Conservation (phyloP, 2,797 vertebrate genomes). For the Enteromius fasciolatus region DNA sequence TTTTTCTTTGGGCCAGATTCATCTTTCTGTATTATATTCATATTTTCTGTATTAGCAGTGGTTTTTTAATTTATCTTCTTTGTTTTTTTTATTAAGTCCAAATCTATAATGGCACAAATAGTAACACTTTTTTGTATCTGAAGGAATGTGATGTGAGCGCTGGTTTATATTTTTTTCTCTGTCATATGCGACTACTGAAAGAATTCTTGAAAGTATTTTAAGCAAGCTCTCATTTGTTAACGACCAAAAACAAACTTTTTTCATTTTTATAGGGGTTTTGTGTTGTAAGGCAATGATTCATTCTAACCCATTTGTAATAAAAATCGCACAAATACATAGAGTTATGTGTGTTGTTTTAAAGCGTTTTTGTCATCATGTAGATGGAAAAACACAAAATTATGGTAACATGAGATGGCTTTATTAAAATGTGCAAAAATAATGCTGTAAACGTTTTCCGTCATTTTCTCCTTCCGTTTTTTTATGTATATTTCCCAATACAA, state of each 20-base stretch:
- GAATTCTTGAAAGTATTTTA: background rate
- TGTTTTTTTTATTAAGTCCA: background rate
- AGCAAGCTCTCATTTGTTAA: conserved; percentile 25
- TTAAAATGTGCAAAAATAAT: conserved; percentile 68
- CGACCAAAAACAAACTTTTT: conserved; percentile 2
- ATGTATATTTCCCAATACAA: conserved; percentile 48
- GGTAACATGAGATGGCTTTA: conserved; percentile 59
- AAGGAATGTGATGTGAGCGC: background rate
- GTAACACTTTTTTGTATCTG: background rate
- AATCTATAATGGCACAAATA: background rate
- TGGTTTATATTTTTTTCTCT: background rate
- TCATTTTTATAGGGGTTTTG: background rate
- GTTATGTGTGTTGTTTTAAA: background rate
- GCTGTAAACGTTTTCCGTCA: conserved; percentile 62
- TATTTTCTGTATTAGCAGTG: background rate
- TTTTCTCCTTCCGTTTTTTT: conserved; percentile 32
- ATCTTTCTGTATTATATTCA: background rate
- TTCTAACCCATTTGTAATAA: conserved; percentile 15
- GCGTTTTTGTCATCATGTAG: conserved; percentile 32
- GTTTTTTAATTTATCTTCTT: background rate
- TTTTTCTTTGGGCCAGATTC: background rate
- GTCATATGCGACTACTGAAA: conserved; percentile 2
- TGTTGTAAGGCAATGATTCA: background rate
- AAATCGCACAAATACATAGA: background rate
- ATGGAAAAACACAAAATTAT: conserved; percentile 22